phyloP scores from a whole-genome alignment of 2,113 vertebrate species.

The Sarotherodon lohbergeri region DNA sequence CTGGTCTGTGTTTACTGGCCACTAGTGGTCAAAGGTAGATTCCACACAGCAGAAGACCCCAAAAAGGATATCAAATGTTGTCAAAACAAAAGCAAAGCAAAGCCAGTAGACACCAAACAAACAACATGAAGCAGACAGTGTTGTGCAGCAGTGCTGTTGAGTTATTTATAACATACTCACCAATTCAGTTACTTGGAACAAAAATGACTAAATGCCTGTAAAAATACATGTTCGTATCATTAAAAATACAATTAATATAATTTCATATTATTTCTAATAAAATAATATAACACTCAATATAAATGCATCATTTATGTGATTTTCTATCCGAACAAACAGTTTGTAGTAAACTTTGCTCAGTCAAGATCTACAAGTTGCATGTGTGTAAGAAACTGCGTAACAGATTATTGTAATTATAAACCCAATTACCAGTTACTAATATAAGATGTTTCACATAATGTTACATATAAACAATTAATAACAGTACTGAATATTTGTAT shows the following conservation, averaged over 20 bases:
- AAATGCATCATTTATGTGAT: neutral
- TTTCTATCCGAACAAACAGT: neutral
- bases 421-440: neutral
- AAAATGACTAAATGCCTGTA: neutral
- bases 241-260: neutral
- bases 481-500: accelerated
- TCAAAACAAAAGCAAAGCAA: neutral
- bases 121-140: neutral
- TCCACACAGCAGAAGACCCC: neutral
- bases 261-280: neutral
- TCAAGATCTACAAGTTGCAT: accelerated
- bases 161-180: neutral
- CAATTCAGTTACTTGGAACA: accelerated
- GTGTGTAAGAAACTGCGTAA: neutral
- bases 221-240: neutral
- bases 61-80: neutral
- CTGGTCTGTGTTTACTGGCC: neutral
- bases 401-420: neutral
- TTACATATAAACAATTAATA: neutral
- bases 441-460: neutral
- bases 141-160: neutral
- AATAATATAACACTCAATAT: accelerated
- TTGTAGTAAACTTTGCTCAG: neutral
- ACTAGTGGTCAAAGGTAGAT: accelerated
- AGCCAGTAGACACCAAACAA: neutral